A percentile compares a stretch with the other conserved stretches of the same genome.
Evolutionary conservation across 2,888 invertebrate genomes (phyloP).

Genomic region (Parnassius smintheus): DNA sequence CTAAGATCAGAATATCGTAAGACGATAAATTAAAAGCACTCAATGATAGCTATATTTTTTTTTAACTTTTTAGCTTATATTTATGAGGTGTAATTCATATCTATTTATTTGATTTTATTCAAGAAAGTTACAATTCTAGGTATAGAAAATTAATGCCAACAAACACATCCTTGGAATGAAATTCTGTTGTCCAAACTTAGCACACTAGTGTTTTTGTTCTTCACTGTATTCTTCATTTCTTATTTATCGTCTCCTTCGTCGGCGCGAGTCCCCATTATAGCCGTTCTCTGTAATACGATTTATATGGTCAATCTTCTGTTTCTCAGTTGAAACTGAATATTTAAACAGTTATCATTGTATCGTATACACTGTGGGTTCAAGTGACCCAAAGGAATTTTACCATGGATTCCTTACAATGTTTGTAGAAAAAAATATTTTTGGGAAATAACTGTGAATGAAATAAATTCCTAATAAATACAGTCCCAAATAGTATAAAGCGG

Average conservation of each 20-base stretch:
- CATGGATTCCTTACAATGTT: too few relatives aligned
- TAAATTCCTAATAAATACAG: too few relatives aligned
- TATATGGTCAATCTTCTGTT: slow-evolving; percentile 10
- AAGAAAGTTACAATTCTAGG: slow-evolving; percentile 9
- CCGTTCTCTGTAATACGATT: slow-evolving; percentile 72
- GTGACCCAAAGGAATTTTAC: too few relatives aligned
- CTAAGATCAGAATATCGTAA: slow-evolving; percentile 12
- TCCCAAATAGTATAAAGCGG: too few relatives aligned
- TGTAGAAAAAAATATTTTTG: too few relatives aligned
- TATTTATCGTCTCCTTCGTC: slow-evolving; percentile 71
- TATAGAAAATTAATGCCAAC: slow-evolving; percentile 14
- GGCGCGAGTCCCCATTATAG: slow-evolving; percentile 73
- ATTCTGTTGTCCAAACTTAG: slow-evolving; percentile 38
- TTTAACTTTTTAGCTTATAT: background rate
- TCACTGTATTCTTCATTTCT: slow-evolving; percentile 30
- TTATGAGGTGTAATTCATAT: too few relatives aligned
- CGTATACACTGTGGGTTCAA: too few relatives aligned
- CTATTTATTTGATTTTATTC: too few relatives aligned
- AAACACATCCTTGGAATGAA: slow-evolving; percentile 54
- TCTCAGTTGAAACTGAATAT: background rate
- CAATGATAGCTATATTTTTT: background rate
- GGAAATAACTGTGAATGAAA: too few relatives aligned
- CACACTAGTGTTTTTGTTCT: slow-evolving; percentile 27
- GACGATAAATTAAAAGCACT: slow-evolving; percentile 4
- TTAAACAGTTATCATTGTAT: too few relatives aligned